Evolutionary conservation across 2,113 vertebrate genomes (phyloP).

Genomic region (Apodemus speciosus): DNA sequence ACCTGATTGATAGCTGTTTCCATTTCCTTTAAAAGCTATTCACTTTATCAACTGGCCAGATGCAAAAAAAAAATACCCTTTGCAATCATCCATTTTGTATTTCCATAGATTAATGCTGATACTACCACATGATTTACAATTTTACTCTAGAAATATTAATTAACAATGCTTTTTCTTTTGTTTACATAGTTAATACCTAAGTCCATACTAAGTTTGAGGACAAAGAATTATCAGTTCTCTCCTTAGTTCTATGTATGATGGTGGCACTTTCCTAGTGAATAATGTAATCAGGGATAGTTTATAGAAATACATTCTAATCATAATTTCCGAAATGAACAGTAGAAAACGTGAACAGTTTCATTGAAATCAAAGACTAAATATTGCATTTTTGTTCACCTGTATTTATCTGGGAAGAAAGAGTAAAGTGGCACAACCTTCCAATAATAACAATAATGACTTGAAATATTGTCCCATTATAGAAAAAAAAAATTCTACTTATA

Average conservation of each 20-base stretch:
- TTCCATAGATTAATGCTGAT: not conserved
- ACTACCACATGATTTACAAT: not conserved
- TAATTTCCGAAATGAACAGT: conserved; percentile 42
- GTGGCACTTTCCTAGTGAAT: not conserved
- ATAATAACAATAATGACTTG: conserved; percentile 19
- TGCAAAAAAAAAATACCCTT: conserved; percentile 48
- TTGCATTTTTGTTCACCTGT: conserved; percentile 54
- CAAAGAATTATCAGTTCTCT: conserved; percentile 43
- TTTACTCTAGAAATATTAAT: not conserved
- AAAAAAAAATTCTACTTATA: conserved; percentile 57
- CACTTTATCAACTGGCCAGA: conserved; percentile 5
- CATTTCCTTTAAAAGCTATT: conserved; percentile 65
- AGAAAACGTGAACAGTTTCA: not conserved
- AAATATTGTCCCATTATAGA: conserved; percentile 47
- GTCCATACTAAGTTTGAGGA: not conserved
- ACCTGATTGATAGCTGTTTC: not conserved
- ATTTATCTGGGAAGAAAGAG: conserved; percentile 38
- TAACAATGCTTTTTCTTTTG: not conserved
- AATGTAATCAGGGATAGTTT: conserved; percentile 60
- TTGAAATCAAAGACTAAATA: not conserved
- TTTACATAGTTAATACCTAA: conserved; percentile 26
- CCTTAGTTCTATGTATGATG: conserved; percentile 28
- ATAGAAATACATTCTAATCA: conserved; percentile 39
- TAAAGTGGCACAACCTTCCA: not conserved
- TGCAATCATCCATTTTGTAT: not conserved